Evolutionary conservation across 1,140 invertebrate genomes (phyloP), one percentile per base, ranked within the genome.

Genomic region (Asobara japonica): DNA sequence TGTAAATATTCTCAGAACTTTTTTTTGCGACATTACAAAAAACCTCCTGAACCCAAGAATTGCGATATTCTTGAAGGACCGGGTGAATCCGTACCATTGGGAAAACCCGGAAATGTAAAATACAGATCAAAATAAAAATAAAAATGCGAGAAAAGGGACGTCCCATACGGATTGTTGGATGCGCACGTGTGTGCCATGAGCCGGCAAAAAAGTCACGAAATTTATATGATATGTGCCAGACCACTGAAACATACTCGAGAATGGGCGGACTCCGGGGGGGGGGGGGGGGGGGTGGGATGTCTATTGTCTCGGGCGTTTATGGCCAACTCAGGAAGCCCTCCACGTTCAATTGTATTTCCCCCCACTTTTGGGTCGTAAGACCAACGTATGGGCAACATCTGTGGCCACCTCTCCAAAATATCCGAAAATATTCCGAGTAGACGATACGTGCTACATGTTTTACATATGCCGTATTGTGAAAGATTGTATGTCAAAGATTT

Each of bases 321-420:
- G 51, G 51, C 20, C 22, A 27, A 56, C 51, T 56, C 22, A 56
- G 13, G n/a, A n/a, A 11, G 18, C 20, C 25, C 22, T 56, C 4
- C 51, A 56, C 18, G 22, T 56, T 56, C 22, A 56, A 56, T 56
- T 56, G 51, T 56, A 25, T 56, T 56, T 56, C 25, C 51, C 51
- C 51, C 51, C 2, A 1, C 22, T 56, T 56, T 56, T 5, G 22
- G 51, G 51, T 56, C 18, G 51, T 56, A 56, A 56, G 51, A 56
- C 51, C 5, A 10, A 56, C 51, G 51, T 56, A 56, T 56, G 51
- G 51, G 1, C 51, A 56, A 56, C 51, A 56, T 56, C 51, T 20
- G 51, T 56, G 51, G 18, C 41, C 11, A 27, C 51, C 51, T 56
- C 51, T 56, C 18, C 16, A 51, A 51, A 25, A 51, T 51, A 3